Evolutionary conservation across 1,140 invertebrate genomes (phyloP), one percentile per base, ranked within the genome.

Genomic region (Copidosoma floridanum): DNA sequence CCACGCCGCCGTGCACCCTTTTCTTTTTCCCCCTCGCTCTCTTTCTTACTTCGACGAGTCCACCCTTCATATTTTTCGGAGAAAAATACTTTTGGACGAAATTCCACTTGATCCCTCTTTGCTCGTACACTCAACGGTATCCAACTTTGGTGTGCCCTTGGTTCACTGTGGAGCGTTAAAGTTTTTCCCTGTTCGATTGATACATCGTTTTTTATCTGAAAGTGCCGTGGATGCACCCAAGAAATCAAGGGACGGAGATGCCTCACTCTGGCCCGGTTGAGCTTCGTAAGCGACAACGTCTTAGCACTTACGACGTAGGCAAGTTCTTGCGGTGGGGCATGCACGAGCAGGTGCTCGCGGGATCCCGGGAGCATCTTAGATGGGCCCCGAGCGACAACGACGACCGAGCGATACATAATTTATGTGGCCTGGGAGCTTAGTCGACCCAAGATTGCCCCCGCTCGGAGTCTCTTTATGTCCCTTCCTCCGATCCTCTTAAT

Each of bases 391-490:
- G n/a, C n/a, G n/a, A n/a, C n/a, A n/a, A n/a, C n/a, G n/a, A n/a
- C n/a, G n/a, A 68, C 67, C 26, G 70, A 69, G 74, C 79, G 79
- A 80, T 81, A 79, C 79, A 81, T 81, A 81, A 81, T 81, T 81
- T 81, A 80, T 81, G 77, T 78, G 70, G 70, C 72, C 67, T 71
- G 73, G 70, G 69, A 68, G 64, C 65, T 75, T 76, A 78, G 80
- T 80, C 79, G 78, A 72, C 24, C 65, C 51, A 61, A 64, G 61
- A 57, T 64, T 64, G 59, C 37, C 43, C 21, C 20, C 43, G 20
- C 8, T 20, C 35, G n/a, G 8, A 10, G 40, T 29, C 35, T 18
- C n/a, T 24, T 7, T 18, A 18, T 18, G 16, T n/a, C 37, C 26
- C 16, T 46, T 11, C 37, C 16, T 3, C 2, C 2, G 6, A 6